Conservation (phyloP, 2,797 vertebrate species). For the Coccyzus lansbergi region DNA sequence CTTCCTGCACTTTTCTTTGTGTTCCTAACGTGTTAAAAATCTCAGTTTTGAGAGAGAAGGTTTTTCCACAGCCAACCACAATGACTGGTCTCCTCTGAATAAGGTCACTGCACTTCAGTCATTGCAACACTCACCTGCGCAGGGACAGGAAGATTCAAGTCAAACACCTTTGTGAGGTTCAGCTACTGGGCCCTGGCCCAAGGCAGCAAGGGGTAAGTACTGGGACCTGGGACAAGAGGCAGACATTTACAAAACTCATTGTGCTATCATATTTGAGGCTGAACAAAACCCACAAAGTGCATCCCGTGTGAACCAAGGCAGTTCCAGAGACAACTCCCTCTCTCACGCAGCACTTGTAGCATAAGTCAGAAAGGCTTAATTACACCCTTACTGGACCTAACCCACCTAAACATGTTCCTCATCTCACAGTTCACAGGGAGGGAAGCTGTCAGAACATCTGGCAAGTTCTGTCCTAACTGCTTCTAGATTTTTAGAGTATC, state of each 20-base stretch:
- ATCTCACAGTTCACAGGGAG: background rate
- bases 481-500: background rate
- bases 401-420: background rate
- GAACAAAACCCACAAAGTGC: background rate
- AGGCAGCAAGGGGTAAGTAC: background rate
- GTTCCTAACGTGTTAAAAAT: background rate
- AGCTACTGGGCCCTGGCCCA: background rate
- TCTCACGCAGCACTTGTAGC: background rate
- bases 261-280: background rate
- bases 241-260: fast-evolving
- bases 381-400: background rate
- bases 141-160: background rate
- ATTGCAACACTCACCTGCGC: fast-evolving
- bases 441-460: background rate
- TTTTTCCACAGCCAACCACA: background rate
- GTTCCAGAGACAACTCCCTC: background rate
- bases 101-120: background rate
- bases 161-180: background rate
- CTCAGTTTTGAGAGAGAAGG: fast-evolving
- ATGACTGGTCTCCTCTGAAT: background rate
- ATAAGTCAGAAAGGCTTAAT: background rate
- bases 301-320: background rate
- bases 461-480: background rate
- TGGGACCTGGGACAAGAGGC: background rate
- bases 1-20: background rate